These are phyloP conservation scores for Antennarius maculatus DNA, from an alignment of 2,797 vertebrate genomes.

Conservation along the genomic window DNA sequence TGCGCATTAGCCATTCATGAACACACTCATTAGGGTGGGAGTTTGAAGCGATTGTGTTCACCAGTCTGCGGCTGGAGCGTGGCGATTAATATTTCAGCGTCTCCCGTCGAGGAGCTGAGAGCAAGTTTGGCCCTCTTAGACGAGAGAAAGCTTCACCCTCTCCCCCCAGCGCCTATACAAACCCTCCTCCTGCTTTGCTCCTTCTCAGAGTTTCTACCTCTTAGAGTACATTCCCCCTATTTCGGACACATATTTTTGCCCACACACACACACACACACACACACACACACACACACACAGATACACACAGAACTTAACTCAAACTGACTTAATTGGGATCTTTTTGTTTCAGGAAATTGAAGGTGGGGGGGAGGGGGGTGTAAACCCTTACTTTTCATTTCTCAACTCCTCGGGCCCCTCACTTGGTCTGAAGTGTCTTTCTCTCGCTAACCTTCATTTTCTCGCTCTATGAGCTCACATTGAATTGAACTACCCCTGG, in stretches of 20 bases:
- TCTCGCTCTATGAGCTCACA: conserved; percentile 22
- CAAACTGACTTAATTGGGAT: conserved; percentile 81
- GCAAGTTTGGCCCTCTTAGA: conserved; percentile 78
- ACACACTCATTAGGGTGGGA: conserved; percentile 83
- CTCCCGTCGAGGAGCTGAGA: conserved; percentile 83
- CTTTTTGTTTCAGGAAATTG: conserved; percentile 78
- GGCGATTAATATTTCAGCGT: conserved; percentile 86
- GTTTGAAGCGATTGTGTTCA: conserved; percentile 84
- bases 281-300: conserved; percentile 19
- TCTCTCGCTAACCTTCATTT: conserved; percentile 40
- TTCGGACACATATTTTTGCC: conserved; percentile 45
- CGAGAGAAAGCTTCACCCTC: conserved; percentile 26
- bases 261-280: conserved; percentile 1
- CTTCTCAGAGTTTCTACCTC: conserved; percentile 49
- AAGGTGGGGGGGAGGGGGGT: conserved; percentile 24
- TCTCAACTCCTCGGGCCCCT: conserved; percentile 46
- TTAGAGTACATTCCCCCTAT: conserved; percentile 59
- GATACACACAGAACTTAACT: conserved; percentile 68
- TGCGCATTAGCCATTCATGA: conserved; percentile 84
- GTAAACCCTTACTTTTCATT: conserved; percentile 46
- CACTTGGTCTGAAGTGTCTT: conserved; percentile 44
- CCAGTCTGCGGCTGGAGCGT: conserved; percentile 79
- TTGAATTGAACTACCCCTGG: conserved; percentile 29
- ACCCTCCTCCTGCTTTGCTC: conserved; percentile 22
- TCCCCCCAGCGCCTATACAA: conserved; percentile 16